Base-by-base conservation (phyloP, 2,888 invertebrate genomes). In the Andrena chrysosceles region DNA sequence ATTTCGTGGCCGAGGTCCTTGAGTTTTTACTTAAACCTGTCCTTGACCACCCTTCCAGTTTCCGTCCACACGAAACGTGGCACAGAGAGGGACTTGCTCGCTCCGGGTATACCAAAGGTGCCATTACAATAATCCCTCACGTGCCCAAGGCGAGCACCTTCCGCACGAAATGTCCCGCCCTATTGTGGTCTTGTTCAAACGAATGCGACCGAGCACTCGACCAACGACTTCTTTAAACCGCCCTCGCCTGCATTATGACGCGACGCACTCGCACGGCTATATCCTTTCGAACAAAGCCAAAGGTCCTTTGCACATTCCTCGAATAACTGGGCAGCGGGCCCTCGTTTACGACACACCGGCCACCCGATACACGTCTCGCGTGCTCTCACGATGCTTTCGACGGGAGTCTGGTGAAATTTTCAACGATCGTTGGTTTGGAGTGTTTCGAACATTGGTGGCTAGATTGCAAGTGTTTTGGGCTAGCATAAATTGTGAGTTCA, bases 271-370 rank as follows among this genome's bases (percentile, higher is more conserved):
- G 33, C 72, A 68, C 52, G 72, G 69, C 79, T 74, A 79, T 84
- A 74, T 59, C 49, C 75, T 84, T 73, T 75, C 81, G 75, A 59
- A 83, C 73, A 88, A 87, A 87, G 79, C 72, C 77, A 16, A 67
- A 62, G 64, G 77, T 79, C 69, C 72, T 68, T 35, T 62, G 42
- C 69, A 33, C 84, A 81, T 87, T 87, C 87, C 79, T 73, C 48
- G 87, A 79, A 87, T 87, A 81, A 62, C 84, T 81, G 63, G 56
- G 23, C 10, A 52, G 29, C 29, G 10, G 59, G 48, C 20, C 63
- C 33, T 63, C 7, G 52, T 70, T 81, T 56, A 64, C 63, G 33
- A 81, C 20, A 29, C 67, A 10, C 56, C 33, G 49, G 64, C 64
- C 69, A 79, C 64, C 70, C 83, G 83, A 81, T 78, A 88, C 72